Evolutionary conservation across 2,113 vertebrate genomes (phyloP).

Genomic region (Vidua macroura): DNA sequence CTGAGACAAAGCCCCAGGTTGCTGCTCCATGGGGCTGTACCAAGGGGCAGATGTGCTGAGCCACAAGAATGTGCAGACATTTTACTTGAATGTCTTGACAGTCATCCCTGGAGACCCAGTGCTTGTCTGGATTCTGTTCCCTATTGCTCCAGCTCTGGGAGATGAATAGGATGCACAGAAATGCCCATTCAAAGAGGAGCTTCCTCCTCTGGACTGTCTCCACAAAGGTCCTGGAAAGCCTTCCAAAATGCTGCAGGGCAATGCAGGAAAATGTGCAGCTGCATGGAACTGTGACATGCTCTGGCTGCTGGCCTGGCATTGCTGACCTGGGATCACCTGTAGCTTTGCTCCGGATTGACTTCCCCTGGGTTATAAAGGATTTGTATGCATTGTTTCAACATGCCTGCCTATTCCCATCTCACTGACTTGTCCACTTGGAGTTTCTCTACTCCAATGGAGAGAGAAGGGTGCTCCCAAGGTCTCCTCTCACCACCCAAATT

Average conservation of each 20-base stretch:
- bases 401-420: not conserved
- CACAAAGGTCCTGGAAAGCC: not conserved
- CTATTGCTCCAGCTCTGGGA: not conserved
- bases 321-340: not conserved
- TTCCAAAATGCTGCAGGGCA: not conserved
- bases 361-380: not conserved
- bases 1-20: not conserved
- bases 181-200: not conserved
- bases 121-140: not conserved
- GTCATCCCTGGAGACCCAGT: not conserved
- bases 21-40: not conserved
- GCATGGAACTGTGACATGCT: rapidly evolving
- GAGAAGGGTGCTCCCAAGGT: not conserved
- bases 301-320: not conserved
- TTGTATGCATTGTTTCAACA: not conserved
- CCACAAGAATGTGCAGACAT: not conserved
- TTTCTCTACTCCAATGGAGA: not conserved
- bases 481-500: not conserved
- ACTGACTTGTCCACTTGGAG: rapidly evolving
- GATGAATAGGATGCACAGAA: not conserved
- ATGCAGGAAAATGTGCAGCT: not conserved
- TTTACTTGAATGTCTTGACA: not conserved
- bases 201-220: not conserved
- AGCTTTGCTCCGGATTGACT: not conserved
- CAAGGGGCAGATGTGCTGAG: not conserved